A percentile compares a stretch with the other conserved stretches of the same genome.
Conservation (phyloP, 1,140 invertebrate species). For the Leptinotarsa undecemlineata region DNA sequence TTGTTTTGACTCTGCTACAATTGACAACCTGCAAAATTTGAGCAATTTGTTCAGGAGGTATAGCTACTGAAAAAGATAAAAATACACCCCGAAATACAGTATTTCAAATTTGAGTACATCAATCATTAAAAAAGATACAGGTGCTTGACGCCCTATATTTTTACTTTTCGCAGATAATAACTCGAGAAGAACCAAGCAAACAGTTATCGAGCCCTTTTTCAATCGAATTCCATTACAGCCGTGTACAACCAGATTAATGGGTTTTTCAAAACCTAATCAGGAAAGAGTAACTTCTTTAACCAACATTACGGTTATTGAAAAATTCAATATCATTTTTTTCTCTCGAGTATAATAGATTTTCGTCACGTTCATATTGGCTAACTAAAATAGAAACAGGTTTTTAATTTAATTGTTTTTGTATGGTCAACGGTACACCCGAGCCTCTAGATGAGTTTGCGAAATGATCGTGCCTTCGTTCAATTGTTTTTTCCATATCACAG, state of each 20-base stretch:
- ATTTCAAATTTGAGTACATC: no score
- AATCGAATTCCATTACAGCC: not conserved
- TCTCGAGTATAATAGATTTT: constrained; percentile 14
- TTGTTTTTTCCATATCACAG: constrained; percentile 10
- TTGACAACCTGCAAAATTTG: no score
- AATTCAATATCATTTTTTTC: constrained; percentile 25
- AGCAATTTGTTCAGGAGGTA: no score
- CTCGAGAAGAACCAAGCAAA: not conserved
- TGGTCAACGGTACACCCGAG: constrained; percentile 10
- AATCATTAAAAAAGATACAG: no score
- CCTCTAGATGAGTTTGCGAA: constrained; percentile 19
- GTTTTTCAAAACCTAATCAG: constrained; percentile 24
- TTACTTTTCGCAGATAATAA: not conserved
- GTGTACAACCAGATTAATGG: constrained; percentile 12
- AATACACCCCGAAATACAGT: no score
- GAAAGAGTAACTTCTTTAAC: constrained; percentile 20
- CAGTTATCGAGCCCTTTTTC: not conserved
- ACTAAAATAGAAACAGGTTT: constrained; percentile 24
- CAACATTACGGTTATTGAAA: constrained; percentile 24
- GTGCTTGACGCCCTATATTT: no score
- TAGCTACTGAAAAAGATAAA: no score
- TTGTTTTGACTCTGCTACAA: no score
- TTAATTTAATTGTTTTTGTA: constrained; percentile 27
- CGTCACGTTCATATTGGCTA: constrained; percentile 16
- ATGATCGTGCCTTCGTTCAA: constrained; percentile 10